A percentile compares a stretch with the other conserved stretches of the same genome.
phyloP scores from a whole-genome alignment of 2,113 vertebrate genomes.

The Cinclus mexicanus region DNA sequence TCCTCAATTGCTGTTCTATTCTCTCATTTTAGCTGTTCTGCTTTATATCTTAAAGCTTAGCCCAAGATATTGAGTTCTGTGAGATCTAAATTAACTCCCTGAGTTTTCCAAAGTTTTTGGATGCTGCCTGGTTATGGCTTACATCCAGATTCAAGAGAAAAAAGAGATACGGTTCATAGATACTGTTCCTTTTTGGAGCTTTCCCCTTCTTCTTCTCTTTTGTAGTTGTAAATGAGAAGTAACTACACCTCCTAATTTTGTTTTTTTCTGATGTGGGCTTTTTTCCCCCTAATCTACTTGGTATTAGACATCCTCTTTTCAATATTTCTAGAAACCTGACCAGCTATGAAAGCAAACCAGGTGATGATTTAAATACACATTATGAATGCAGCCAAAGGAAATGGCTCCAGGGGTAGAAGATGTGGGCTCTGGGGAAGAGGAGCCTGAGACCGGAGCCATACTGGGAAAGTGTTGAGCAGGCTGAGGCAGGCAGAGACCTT shows the following conservation, averaged over 20 bases:
- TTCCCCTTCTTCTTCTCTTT: not conserved
- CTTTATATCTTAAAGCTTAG: not conserved
- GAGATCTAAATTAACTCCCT: not conserved
- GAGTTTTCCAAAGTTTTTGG: not conserved
- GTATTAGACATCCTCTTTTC: not conserved
- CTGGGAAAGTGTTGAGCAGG: not conserved
- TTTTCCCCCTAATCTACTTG: not conserved
- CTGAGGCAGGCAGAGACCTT: not conserved
- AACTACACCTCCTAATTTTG: not conserved
- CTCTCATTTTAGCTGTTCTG: not conserved
- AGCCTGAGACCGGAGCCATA: not conserved
- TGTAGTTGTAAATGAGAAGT: not conserved
- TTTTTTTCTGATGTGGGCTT: not conserved
- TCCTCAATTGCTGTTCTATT: not conserved
- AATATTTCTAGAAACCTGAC: constrained; percentile 12
- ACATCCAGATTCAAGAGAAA: not conserved
- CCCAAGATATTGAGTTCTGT: not conserved
- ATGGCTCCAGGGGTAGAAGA: not conserved
- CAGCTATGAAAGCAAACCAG: not conserved
- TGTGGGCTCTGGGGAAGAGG: not conserved
- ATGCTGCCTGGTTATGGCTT: not conserved
- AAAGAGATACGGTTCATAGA: not conserved
- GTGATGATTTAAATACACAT: constrained; percentile 1
- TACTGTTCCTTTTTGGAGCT: not conserved
- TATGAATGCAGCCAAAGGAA: not conserved